phyloP scores from a whole-genome alignment of 2,113 vertebrate species.

The Marmota flaviventris region DNA sequence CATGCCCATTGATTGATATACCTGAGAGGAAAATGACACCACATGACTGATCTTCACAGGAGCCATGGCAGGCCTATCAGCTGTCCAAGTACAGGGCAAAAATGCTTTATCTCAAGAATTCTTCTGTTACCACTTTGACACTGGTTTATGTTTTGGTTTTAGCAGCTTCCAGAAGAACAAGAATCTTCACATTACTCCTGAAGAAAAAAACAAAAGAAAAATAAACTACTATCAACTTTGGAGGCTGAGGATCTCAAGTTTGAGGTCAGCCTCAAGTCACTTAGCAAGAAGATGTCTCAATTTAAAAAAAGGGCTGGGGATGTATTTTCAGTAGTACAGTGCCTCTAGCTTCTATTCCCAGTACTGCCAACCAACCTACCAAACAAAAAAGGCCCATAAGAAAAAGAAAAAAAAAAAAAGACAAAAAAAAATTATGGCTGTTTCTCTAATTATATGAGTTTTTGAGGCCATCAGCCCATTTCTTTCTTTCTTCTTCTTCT shows the following conservation, averaged over 20 bases:
- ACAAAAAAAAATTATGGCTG: background rate
- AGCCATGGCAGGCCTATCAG: constrained; percentile 82
- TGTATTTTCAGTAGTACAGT: too few relatives aligned
- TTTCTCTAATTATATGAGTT: constrained; percentile 21
- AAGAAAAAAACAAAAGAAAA: constrained; percentile 58
- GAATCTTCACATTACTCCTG: constrained; percentile 44
- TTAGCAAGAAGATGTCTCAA: too few relatives aligned
- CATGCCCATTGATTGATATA: constrained; percentile 64
- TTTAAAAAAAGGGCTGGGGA: too few relatives aligned
- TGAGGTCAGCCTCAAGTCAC: too few relatives aligned
- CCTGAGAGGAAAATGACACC: constrained; percentile 90
- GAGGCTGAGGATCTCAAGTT: background rate
- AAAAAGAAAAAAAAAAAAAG: too few relatives aligned
- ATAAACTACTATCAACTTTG: background rate
- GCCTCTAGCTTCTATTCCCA: too few relatives aligned
- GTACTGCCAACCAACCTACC: too few relatives aligned
- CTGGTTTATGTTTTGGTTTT: background rate
- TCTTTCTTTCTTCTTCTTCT: background rate
- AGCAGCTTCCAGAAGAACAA: constrained; percentile 56
- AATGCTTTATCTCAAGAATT: constrained; percentile 42
- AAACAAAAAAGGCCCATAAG: too few relatives aligned
- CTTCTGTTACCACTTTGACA: constrained; percentile 3
- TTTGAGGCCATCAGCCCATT: background rate
- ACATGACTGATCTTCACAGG: constrained; percentile 87
- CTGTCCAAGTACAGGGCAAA: background rate